phyloP scores from a whole-genome alignment of 2,888 invertebrate species.

The Protonemura montana region DNA sequence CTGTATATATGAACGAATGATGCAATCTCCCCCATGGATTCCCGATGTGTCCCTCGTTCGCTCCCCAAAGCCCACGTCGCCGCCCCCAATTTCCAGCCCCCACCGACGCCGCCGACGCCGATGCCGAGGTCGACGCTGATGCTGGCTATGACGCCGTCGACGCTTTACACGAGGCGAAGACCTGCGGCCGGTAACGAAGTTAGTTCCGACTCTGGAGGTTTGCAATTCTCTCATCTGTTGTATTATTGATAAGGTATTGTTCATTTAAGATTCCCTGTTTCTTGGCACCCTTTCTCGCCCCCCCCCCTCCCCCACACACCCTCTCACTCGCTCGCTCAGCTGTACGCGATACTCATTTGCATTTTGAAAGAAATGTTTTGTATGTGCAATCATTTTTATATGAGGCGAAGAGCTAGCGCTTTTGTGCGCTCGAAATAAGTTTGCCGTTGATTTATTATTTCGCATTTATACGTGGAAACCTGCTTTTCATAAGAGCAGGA shows the following conservation, averaged over 20 bases:
- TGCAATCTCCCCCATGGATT: constrained; percentile 20
- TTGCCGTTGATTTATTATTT: not conserved
- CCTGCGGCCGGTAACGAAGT: constrained; percentile 46
- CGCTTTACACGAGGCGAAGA: not conserved
- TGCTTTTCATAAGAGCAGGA: not conserved
- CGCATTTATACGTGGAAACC: not conserved
- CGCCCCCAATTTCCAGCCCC: not conserved
- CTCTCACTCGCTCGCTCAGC: too few species aligned
- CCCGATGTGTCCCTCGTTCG: not conserved
- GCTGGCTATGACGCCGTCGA: not conserved
- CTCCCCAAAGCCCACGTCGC: constrained; percentile 10
- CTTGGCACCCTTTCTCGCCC: constrained; percentile 1
- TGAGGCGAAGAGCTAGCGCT: not conserved
- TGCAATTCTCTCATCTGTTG: constrained; percentile 33
- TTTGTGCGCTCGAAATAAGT: not conserved
- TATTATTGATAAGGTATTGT: constrained; percentile 39
- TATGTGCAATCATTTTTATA: constrained; percentile 9
- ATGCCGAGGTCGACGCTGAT: not conserved
- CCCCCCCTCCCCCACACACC: not conserved
- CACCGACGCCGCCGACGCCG: not conserved
- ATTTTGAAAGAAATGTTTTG: constrained; percentile 35
- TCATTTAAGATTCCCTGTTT: constrained; percentile 36
- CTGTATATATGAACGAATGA: constrained; percentile 30
- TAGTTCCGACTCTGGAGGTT: constrained; percentile 29
- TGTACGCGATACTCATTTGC: constrained; percentile 15